Conservation (phyloP, 2,888 invertebrate genomes). For the Himalopsyche anomala region DNA sequence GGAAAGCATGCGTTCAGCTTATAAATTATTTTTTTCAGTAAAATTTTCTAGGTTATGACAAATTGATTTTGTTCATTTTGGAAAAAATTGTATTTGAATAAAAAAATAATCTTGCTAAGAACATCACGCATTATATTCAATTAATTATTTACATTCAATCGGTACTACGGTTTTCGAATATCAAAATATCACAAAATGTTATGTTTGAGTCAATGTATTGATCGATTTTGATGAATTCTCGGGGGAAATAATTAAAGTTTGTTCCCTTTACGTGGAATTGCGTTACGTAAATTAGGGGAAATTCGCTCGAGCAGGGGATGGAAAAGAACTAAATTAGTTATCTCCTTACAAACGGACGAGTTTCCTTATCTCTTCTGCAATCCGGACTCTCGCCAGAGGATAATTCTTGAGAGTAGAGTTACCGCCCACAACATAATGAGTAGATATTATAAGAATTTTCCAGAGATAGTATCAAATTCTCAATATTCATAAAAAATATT, state of each 20-base stretch:
- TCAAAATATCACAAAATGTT: conserved; percentile 12
- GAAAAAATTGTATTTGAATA: too few relatives aligned
- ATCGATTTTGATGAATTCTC: conserved; percentile 34
- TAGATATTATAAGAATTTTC: too few relatives aligned
- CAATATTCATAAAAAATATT: too few relatives aligned
- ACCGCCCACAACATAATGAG: background rate
- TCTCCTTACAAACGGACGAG: conserved; percentile 49
- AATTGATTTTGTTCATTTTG: too few relatives aligned
- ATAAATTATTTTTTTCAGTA: too few relatives aligned
- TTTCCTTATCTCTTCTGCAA: conserved; percentile 46
- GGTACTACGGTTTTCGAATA: background rate
- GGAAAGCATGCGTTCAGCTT: too few relatives aligned
- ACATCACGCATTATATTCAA: too few relatives aligned
- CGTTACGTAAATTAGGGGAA: conserved; percentile 38
- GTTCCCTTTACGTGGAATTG: conserved; percentile 34
- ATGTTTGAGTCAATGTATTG: conserved; percentile 27
- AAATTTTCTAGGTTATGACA: too few relatives aligned
- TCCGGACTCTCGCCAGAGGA: conserved; percentile 36
- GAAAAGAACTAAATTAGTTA: conserved; percentile 46
- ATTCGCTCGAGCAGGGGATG: conserved; percentile 31
- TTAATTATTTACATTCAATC: too few relatives aligned
- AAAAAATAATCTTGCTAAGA: too few relatives aligned
- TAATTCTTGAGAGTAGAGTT: conserved; percentile 15
- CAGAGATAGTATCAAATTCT: too few relatives aligned
- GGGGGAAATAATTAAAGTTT: conserved; percentile 24